Conservation (phyloP, 2,113 vertebrate genomes). For the Malurus alboscapulatus region DNA sequence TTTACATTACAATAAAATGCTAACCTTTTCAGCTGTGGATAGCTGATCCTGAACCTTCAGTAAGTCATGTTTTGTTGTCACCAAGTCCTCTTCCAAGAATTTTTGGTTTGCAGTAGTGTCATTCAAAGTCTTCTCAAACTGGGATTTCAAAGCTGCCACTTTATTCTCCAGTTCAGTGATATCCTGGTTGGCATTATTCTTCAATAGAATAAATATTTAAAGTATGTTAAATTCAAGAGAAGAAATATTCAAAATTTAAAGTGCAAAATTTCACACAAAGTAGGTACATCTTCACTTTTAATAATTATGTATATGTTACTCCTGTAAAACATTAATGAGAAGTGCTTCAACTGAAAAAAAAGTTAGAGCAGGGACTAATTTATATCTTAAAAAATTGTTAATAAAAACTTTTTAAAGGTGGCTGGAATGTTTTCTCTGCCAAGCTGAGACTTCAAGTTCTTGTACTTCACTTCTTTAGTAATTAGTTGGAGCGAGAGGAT, state of each 20-base stretch:
- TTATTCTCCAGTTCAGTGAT: constrained; percentile 84
- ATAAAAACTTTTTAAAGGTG: neutral
- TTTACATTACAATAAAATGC: neutral
- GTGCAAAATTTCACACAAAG: neutral
- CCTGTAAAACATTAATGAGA: neutral
- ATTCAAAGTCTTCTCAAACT: constrained; percentile 86
- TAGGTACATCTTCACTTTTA: neutral
- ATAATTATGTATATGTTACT: neutral
- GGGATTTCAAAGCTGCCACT: constrained; percentile 82
- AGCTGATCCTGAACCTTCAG: constrained; percentile 91
- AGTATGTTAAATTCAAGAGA: neutral
- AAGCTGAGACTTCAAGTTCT: neutral
- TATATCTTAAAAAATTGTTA: neutral
- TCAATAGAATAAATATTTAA: neutral
- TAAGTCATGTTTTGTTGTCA: constrained; percentile 87
- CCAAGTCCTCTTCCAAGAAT: constrained; percentile 87
- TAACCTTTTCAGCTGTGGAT: constrained; percentile 89
- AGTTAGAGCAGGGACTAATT: neutral
- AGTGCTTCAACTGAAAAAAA: neutral
- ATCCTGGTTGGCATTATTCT: constrained; percentile 79
- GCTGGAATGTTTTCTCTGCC: neutral
- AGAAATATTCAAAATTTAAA: neutral
- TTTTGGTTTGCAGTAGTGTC: constrained; percentile 83
- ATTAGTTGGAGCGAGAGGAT: neutral
- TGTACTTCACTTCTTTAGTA: neutral